Evolutionary conservation across 1,140 invertebrate species (phyloP), one percentile per base, ranked within the genome.

Genomic region (Camponotus vicinus): DNA sequence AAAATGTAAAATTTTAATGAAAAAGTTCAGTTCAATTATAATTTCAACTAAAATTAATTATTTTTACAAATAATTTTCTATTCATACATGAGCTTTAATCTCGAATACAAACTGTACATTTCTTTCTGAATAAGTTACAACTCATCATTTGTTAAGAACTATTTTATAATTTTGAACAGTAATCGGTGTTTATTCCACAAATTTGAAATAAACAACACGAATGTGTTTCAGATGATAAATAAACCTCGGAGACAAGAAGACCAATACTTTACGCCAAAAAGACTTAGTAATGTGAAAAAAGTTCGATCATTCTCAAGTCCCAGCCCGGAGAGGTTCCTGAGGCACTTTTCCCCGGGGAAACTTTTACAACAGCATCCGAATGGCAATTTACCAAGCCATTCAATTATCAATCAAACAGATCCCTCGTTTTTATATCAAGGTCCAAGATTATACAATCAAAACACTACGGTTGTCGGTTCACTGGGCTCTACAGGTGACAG

Each of bases 221-320:
- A 75, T 75, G 37, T 61, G 8, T 76, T 76, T 61, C 55, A 76
- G 73, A 21, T 75, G 15, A 27, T 55, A 42, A 75, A 61, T 27
- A 76, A 76, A 13, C 4, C 73, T 18, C 73, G 73, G 7, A 76
- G 61, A 37, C 73, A 76, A 42, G 73, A 76, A 11, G 71, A 75
- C 27, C 71, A 59, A 11, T 55, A 59, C 1, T 75, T 75, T 18
- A 61, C 55, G 0, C 52, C 71, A 9, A 75, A 11, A 8, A 75
- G 59, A 21, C 59, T 42, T 27, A 75, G 8, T 2, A 40, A 15
- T n/a, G 13, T n/a, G 4, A 76, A 40, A 13, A 59, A 76, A 15
- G 1, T 15, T 37, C 73, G 73, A 3, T 18, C 73, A 2, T 42
- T 42, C 42, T 21, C 52, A n/a, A 37, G 59, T 5, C 21, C 52